These are phyloP conservation scores for Geococcyx californianus DNA, from an alignment of 2,113 vertebrate species.

Conservation along the genomic window DNA sequence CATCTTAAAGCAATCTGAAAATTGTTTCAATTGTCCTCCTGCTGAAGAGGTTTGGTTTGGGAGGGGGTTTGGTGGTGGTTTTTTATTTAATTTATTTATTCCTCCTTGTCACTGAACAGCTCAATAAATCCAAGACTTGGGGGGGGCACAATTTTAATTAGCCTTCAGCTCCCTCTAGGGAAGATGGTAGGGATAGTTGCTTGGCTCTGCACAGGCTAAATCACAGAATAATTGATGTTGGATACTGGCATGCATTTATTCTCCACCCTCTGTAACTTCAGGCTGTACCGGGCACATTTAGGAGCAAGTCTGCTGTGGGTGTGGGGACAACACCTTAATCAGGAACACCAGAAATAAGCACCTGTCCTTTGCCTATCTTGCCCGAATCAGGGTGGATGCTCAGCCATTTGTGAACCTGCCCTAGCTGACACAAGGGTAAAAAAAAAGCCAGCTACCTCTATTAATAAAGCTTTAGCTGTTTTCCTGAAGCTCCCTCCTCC, in stretches of 20 bases:
- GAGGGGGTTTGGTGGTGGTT: not conserved
- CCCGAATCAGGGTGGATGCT: not conserved
- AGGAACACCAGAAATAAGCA: not conserved
- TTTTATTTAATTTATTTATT: not conserved
- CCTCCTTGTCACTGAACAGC: not conserved
- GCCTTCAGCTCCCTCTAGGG: not conserved
- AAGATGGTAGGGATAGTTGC: not conserved
- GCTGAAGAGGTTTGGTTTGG: not conserved
- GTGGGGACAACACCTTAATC: not conserved
- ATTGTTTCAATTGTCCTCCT: not conserved
- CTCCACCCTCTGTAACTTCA: not conserved
- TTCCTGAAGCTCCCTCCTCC: not conserved
- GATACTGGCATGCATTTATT: not conserved
- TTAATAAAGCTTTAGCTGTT: not conserved
- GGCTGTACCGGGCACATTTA: accelerated
- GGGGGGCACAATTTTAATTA: slow-evolving; percentile 40
- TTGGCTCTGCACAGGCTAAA: not conserved
- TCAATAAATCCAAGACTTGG: slow-evolving; percentile 4
- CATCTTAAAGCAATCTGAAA: not conserved
- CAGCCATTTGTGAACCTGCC: not conserved
- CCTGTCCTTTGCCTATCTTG: not conserved
- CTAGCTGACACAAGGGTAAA: not conserved
- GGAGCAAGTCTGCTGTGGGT: not conserved
- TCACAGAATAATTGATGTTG: not conserved
- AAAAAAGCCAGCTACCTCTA: not conserved